Evolutionary conservation across 92 coral and sea anemone genomes (phyloP).

Genomic region (Actinernus sp.): DNA sequence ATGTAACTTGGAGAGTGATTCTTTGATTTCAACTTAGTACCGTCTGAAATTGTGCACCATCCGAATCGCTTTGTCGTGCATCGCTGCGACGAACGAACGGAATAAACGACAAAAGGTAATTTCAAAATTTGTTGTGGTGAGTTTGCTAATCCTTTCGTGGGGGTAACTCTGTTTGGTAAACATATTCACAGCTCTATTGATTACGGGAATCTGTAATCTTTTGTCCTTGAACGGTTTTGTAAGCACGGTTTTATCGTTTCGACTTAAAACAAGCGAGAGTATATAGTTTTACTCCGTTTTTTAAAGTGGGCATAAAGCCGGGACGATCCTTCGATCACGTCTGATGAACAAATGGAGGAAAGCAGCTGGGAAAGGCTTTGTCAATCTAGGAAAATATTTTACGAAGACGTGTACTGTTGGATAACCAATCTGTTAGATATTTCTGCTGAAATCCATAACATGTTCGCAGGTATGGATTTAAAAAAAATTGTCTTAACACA

Average conservation of each 20-base stretch:
- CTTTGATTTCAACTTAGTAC: background rate
- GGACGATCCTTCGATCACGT: background rate
- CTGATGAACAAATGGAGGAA: background rate
- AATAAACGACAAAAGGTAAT: constrained; percentile 43
- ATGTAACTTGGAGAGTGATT: constrained; percentile 4
- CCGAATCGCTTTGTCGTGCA: constrained; percentile 27
- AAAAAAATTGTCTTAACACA: background rate
- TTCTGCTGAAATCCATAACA: background rate
- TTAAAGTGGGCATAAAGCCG: background rate
- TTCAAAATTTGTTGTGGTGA: constrained; percentile 51
- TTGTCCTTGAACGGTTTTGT: background rate
- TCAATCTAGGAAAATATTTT: background rate
- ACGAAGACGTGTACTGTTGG: background rate
- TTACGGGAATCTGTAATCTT: background rate
- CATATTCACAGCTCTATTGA: constrained; percentile 56
- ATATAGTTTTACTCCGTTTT: too few relatives aligned
- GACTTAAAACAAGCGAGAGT: background rate
- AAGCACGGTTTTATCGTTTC: background rate
- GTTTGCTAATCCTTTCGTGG: constrained; percentile 50
- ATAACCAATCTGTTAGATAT: background rate
- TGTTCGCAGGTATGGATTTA: background rate
- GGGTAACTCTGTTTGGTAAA: constrained; percentile 51
- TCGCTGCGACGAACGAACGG: constrained; percentile 27
- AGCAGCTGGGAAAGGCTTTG: constrained; percentile 1
- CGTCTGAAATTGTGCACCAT: constrained; percentile 4